phyloP scores from a whole-genome alignment of 2,113 vertebrate species.

The Platysteira castanea region DNA sequence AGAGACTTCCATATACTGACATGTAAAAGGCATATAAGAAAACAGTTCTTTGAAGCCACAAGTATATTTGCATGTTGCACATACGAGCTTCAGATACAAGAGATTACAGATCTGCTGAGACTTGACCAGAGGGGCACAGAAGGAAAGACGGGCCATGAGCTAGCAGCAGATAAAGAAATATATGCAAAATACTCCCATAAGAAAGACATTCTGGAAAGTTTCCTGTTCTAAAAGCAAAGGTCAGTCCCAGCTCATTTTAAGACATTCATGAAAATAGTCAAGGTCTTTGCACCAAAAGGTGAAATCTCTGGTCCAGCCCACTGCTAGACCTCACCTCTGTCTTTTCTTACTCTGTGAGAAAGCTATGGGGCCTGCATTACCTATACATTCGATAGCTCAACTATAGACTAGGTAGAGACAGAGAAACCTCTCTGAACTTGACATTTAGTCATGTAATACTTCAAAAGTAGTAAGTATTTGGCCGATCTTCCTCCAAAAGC shows the following conservation, averaged over 20 bases:
- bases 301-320: neutral
- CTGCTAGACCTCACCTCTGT: neutral
- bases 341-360: neutral
- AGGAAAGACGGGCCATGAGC: neutral
- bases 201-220: neutral
- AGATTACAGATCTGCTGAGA: neutral
- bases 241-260: neutral
- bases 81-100: neutral
- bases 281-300: neutral
- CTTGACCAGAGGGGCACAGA: neutral
- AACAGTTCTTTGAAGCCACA: neutral
- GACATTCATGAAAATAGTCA: neutral
- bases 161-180: neutral
- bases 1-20: neutral
- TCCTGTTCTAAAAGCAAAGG: slow-evolving; percentile 6
- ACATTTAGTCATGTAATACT: neutral
- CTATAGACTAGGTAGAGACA: neutral
- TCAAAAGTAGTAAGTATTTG: neutral
- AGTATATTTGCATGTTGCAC: neutral
- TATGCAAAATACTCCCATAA: neutral
- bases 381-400: neutral
- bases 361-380: neutral
- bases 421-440: neutral
- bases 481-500: neutral
- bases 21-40: neutral